Base-by-base conservation (phyloP, 2,888 invertebrate genomes). In the Cosmia trapezina region DNA sequence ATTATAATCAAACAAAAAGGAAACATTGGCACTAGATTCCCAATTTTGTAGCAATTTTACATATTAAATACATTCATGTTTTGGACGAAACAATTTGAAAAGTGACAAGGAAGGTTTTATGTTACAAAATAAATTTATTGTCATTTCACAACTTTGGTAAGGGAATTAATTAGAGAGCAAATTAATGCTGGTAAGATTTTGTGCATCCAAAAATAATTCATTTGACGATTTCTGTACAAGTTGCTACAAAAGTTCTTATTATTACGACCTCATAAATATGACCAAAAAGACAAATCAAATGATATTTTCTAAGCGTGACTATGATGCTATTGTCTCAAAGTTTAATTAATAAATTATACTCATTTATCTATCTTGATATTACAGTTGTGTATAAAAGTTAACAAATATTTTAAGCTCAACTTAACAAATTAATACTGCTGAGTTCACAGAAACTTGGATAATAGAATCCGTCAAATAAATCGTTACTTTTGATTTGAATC, bases 141-240 rank as follows among this genome's bases (percentile, higher is more conserved):
- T 95, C 95, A 89, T 89, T 91, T 91, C 94, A 95, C 94, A 93
- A 94, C 91, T 91, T 92, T 89, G 90, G 89, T 90, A 89, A 79
- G 83, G 83, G 81, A 82, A 83, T 80, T 72, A 77, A 74, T 81
- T 67, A 80, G 81, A 84, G 82, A 83, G 76, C 73, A 65, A 73
- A 73, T 65, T 33, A 37, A 63, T 67, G 66, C 56, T 57, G 66
- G 33, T 56, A 64, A 63, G 11, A 66, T 66, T 75, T 84, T 76
- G 73, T 80, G 72, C 67, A 78, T 76, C 7, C 22, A n/a, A 57
- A 62, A 59, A 47, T 47, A 17, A 76, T 56, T 70, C n/a, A 69
- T 73, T 78, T 70, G 75, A 78, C 71, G 70, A 73, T 73, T 66
- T 64, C 76, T 62, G 62, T 51, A 61, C n/a, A 65, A 37, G 11